Evolutionary conservation across 1,140 invertebrate genomes (phyloP).

Genomic region (Pectinophora gossypiella): DNA sequence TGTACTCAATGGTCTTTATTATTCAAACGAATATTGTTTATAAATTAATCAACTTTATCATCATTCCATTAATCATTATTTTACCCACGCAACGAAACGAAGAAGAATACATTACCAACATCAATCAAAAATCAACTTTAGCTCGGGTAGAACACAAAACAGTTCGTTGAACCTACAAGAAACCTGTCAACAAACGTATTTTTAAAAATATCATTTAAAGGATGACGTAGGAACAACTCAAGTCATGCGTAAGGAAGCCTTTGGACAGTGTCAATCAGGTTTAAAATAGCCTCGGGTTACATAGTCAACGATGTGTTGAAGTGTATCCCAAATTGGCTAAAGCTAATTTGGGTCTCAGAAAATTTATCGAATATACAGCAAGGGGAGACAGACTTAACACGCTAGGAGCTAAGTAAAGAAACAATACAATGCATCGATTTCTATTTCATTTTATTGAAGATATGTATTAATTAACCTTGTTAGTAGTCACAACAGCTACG

Average conservation of each 20-base stretch:
- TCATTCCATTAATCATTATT: not conserved
- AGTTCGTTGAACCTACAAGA: not conserved
- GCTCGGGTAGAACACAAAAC: too few relatives aligned
- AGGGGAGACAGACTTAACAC: too few relatives aligned
- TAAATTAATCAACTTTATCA: not conserved
- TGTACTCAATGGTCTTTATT: too few relatives aligned
- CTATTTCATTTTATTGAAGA: too few relatives aligned
- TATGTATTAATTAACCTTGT: too few relatives aligned
- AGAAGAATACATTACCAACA: not conserved
- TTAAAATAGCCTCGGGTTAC: not conserved
- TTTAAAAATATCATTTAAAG: not conserved
- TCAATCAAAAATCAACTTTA: not conserved
- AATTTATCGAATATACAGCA: too few relatives aligned
- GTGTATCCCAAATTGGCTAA: not conserved
- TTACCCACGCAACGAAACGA: not conserved
- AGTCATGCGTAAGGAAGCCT: not conserved
- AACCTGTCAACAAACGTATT: not conserved
- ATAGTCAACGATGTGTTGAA: not conserved
- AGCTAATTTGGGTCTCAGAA: too few relatives aligned
- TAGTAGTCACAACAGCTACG: too few relatives aligned
- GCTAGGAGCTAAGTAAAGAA: too few relatives aligned
- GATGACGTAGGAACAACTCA: not conserved
- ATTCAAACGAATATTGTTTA: not conserved
- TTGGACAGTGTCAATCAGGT: not conserved
- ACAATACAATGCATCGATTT: too few relatives aligned